Evolutionary conservation across 2,797 vertebrate species (phyloP).

Genomic region (Danio jaintianensis): DNA sequence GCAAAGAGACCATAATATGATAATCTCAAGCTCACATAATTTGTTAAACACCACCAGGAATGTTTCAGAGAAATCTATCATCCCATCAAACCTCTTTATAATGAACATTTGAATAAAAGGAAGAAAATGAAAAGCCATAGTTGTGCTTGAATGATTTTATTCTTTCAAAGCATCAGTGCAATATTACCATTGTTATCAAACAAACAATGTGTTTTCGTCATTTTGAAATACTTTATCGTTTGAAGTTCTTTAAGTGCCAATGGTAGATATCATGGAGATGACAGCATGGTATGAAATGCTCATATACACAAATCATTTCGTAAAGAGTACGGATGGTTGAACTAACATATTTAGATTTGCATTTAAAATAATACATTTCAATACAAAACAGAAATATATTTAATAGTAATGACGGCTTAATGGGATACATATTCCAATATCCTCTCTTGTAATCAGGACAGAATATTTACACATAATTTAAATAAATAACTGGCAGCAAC

Average conservation of each 20-base stretch:
- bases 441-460: slow-evolving; percentile 66
- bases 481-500: slow-evolving; percentile 79
- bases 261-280: slow-evolving; percentile 72
- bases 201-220: slow-evolving; percentile 69
- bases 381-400: slow-evolving; percentile 47
- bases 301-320: slow-evolving; percentile 34
- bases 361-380: slow-evolving; percentile 42
- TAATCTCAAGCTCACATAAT: slow-evolving; percentile 1
- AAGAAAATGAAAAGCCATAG: slow-evolving; percentile 35
- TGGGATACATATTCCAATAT: slow-evolving; percentile 58
- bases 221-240: slow-evolving; percentile 72
- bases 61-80: not conserved
- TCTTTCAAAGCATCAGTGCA: slow-evolving; percentile 76
- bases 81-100: not conserved
- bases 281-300: slow-evolving; percentile 56
- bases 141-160: slow-evolving; percentile 80
- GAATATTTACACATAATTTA: slow-evolving; percentile 74
- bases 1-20: slow-evolving; percentile 4
- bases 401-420: slow-evolving; percentile 53
- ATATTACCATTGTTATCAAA: slow-evolving; percentile 65
- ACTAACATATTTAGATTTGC: slow-evolving; percentile 44
- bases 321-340: slow-evolving; percentile 46
- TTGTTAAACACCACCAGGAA: not conserved
- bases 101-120: slow-evolving; percentile 13
- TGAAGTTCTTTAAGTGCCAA: slow-evolving; percentile 78